These are phyloP conservation scores for Lemur catta DNA, from an alignment of 2,797 vertebrate genomes.

Conservation along the genomic window DNA sequence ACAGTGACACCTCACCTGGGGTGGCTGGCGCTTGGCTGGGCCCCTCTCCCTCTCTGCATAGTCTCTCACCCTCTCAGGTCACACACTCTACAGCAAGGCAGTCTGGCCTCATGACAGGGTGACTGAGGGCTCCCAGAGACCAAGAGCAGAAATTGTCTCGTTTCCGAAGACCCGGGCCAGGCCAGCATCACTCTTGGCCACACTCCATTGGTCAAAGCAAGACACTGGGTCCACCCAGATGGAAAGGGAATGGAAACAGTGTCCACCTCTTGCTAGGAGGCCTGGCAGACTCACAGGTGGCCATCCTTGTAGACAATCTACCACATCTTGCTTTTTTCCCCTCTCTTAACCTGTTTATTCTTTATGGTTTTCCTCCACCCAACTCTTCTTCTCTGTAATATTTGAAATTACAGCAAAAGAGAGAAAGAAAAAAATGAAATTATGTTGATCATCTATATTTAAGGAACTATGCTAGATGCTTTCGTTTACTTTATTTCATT, in stretches of 20 bases:
- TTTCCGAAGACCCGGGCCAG: background rate
- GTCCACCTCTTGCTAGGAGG: background rate
- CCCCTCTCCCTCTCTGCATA: background rate
- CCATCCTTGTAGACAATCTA: background rate
- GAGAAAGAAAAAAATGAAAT: background rate
- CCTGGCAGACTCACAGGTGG: background rate
- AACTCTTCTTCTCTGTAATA: background rate
- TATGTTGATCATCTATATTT: background rate
- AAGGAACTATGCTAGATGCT: background rate
- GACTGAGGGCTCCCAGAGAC: background rate
- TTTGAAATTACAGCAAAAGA: constrained; percentile 11
- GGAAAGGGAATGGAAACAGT: background rate
- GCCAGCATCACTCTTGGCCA: background rate
- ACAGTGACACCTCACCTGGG: background rate
- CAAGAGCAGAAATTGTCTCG: background rate
- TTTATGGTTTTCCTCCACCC: background rate
- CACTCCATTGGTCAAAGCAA: background rate
- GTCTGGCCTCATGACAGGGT: background rate
- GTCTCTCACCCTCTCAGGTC: background rate
- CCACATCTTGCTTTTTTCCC: background rate
- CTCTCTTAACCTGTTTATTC: background rate
- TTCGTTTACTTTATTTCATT: background rate
- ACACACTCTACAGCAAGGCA: background rate
- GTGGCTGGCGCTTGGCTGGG: background rate
- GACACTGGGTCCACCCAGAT: background rate